Evolutionary conservation across 2,113 vertebrate species (phyloP), one percentile per base, ranked within the genome.

Genomic region (Anolis carolinensis): DNA sequence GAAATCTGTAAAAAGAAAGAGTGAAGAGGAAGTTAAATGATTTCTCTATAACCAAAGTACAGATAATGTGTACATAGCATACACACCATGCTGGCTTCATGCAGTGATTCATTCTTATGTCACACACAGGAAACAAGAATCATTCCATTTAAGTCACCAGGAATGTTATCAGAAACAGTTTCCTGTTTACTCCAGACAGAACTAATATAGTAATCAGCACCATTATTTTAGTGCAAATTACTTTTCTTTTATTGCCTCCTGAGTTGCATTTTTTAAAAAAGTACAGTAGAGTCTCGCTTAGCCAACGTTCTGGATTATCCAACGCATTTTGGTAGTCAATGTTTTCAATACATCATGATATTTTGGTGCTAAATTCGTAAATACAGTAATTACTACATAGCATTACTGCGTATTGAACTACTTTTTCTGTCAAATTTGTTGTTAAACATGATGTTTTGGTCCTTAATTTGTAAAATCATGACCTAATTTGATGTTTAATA

Each of bases 101-200:
- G 70, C 27, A 44, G 32, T 95, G 94, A 96, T 95, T 95, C 96
- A 96, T 89, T 89, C 86, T 87, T 93, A 71, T 88, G 91, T 92
- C 92, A 94, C 82, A 90, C 70, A 50, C 87, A 87, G 93, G 93
- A 95, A 92, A 79, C 62, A 67, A 88, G 83, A 8, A 83, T 87
- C 86, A 65, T 80, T 30, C 78, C 76, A 78, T 89, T 94, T 92
- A 91, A 84, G 91, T 84, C 81, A 79, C 59, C 63, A 67, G 44
- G 32, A 84, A 86, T 79, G 32, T 78, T 89, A 89, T 83, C 88
- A 81, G 92, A 89, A 93, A 79, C 81, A 88, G 93, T 72, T 96
- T 96, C 95, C 95, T 94, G 92, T 94, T 96, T 94, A 93, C 27
- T 86, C 92, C 81, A 50, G 25, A n/a, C 32, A 90, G 68, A 7